These are phyloP conservation scores for Aphelinus atriplicis DNA, from an alignment of 1,140 invertebrate genomes.

Conservation along the genomic window DNA sequence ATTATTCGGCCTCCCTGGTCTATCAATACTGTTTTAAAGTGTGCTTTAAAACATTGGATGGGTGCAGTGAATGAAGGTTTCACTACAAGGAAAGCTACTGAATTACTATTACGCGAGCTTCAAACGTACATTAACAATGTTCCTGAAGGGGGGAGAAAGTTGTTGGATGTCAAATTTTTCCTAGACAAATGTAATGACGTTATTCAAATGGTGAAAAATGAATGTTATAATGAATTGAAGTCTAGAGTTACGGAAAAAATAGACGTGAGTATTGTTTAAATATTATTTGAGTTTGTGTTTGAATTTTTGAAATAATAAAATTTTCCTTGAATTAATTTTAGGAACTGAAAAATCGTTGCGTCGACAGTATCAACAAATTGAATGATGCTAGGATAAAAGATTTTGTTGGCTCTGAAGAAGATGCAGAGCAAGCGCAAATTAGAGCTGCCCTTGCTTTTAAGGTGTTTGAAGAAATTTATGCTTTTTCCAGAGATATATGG, in stretches of 20 bases:
- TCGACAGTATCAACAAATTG: conserved; percentile 31
- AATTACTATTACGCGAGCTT: conserved; percentile 48
- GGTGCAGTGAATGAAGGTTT: conserved; percentile 58
- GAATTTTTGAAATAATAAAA: no score
- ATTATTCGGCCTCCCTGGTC: conserved; percentile 62
- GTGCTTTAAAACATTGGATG: conserved; percentile 61
- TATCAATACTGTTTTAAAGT: conserved; percentile 51
- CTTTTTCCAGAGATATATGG: conserved; percentile 52
- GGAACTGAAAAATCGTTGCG: conserved; percentile 46
- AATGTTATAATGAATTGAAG: conserved; percentile 49
- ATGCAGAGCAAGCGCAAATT: conserved; percentile 39
- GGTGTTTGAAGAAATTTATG: conserved; percentile 52
- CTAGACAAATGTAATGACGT: conserved; percentile 51
- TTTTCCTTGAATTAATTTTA: conserved; percentile 33
- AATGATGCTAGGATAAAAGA: conserved; percentile 41
- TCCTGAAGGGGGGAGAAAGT: conserved; percentile 46
- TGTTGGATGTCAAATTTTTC: conserved; percentile 46
- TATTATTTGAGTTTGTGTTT: no score
- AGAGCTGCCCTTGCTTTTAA: conserved; percentile 49
- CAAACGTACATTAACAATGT: conserved; percentile 41
- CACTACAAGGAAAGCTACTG: conserved; percentile 37
- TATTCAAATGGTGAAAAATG: conserved; percentile 46
- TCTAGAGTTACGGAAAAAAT: conserved; percentile 33
- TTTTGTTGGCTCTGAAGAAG: conserved; percentile 35
- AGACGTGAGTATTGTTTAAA: conserved; percentile 38